These are phyloP conservation scores for Colletes collaris DNA, from an alignment of 2,888 invertebrate species.

Conservation along the genomic window DNA sequence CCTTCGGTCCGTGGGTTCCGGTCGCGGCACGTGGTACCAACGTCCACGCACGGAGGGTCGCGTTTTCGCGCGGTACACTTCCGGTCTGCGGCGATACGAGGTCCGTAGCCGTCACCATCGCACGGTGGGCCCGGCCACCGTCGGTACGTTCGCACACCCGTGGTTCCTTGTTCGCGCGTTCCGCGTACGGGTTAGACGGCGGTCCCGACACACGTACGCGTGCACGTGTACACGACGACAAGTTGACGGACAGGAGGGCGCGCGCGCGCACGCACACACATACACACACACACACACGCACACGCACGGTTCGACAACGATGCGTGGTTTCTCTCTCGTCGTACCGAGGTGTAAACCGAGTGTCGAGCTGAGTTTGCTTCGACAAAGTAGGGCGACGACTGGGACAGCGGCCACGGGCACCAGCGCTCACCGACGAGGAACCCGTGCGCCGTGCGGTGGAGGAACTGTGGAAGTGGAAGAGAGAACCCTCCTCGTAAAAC, in stretches of 20 bases:
- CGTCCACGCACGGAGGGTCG: slow-evolving; percentile 5
- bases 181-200: slow-evolving; percentile 1
- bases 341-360: slow-evolving; percentile 70
- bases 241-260: background rate
- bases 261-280: slow-evolving; percentile 11
- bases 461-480: slow-evolving; percentile 77
- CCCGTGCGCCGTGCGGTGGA: slow-evolving; percentile 75
- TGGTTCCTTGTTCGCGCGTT: slow-evolving; percentile 7
- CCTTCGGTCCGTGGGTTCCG: background rate
- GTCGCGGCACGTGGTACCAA: slow-evolving; percentile 52
- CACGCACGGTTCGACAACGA: background rate
- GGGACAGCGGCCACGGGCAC: slow-evolving; percentile 82
- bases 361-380: slow-evolving; percentile 79
- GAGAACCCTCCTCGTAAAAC: slow-evolving; percentile 72
- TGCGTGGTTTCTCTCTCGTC: slow-evolving; percentile 58
- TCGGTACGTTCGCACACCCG: background rate
- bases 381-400: slow-evolving; percentile 83
- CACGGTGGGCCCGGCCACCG: slow-evolving; percentile 37
- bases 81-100: slow-evolving; percentile 51
- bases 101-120: slow-evolving; percentile 56
- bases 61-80: slow-evolving; percentile 58
- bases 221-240: slow-evolving; percentile 27
- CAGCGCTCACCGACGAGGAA: slow-evolving; percentile 79
- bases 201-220: background rate
- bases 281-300: no score